These are phyloP conservation scores for Mya arenaria DNA, from an alignment of 1,140 invertebrate genomes.

Conservation along the genomic window DNA sequence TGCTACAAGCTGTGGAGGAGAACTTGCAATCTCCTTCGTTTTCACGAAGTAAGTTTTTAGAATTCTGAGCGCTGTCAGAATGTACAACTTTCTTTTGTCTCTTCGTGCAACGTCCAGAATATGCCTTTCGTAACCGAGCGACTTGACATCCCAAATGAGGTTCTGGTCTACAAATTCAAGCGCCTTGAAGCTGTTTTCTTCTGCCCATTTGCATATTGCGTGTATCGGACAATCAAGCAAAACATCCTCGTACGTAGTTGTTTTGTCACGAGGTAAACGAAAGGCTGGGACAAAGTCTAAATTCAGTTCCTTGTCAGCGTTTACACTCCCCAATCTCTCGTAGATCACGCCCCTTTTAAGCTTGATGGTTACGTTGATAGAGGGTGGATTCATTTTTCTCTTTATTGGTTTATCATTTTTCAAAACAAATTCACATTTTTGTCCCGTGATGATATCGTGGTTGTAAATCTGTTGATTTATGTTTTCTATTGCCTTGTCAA, in stretches of 20 bases:
- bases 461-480: neutral
- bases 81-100: neutral
- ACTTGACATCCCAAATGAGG: neutral
- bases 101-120: neutral
- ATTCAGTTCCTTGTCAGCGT: neutral
- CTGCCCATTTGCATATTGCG: conserved; percentile 42
- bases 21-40: conserved; percentile 10
- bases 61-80: neutral
- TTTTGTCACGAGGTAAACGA: neutral
- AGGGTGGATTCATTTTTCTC: neutral
- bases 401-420: neutral
- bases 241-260: neutral
- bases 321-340: neutral
- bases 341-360: neutral
- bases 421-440: neutral
- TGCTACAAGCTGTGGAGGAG: neutral
- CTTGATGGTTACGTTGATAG: neutral
- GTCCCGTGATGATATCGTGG: neutral
- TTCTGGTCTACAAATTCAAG: neutral
- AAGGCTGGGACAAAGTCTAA: conserved; percentile 35
- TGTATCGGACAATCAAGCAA: neutral
- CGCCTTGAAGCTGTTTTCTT: conserved; percentile 4
- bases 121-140: neutral
- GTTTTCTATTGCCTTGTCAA: conserved; percentile 3
- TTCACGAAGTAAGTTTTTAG: conserved; percentile 35